Percentiles rank a stretch among this genome's conserved stretches.
These are phyloP conservation scores for Myotis planiceps DNA, from an alignment of 2,797 vertebrate species.

Conservation along the genomic window DNA sequence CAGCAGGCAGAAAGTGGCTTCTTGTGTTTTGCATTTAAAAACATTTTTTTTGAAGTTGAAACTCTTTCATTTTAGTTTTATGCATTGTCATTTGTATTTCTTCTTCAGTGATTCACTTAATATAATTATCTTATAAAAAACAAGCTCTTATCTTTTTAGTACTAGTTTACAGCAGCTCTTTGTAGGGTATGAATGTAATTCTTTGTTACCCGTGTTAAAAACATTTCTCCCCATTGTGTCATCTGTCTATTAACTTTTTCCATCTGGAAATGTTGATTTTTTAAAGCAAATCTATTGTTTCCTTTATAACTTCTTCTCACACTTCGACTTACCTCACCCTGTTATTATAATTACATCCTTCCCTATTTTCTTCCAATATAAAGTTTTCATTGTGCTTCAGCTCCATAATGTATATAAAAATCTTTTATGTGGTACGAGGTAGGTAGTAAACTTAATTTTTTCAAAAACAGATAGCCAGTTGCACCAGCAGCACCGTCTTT, in stretches of 20 bases:
- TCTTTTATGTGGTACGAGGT: background rate
- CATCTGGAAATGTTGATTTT: background rate
- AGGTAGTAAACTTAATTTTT: background rate
- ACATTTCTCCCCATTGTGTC: constrained; percentile 15
- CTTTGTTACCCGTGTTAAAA: background rate
- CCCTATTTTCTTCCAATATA: background rate
- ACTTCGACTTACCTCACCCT: background rate
- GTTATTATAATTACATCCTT: background rate
- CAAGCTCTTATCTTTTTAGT: background rate
- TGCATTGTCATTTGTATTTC: background rate
- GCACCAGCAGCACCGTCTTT: background rate
- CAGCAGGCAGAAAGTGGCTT: background rate
- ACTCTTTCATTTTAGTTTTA: background rate
- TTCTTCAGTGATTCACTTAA: background rate
- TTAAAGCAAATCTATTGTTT: background rate
- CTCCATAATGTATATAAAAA: background rate
- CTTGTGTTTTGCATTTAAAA: constrained; percentile 1
- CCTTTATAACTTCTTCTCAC: background rate
- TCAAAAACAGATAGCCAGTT: background rate
- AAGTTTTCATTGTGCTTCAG: background rate
- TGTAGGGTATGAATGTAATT: background rate
- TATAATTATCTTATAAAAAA: background rate
- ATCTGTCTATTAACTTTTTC: constrained; percentile 53
- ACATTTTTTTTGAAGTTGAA: background rate
- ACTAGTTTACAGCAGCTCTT: background rate